phyloP scores from a whole-genome alignment of 2,888 invertebrate species.

The Dryadula phaetusa region DNA sequence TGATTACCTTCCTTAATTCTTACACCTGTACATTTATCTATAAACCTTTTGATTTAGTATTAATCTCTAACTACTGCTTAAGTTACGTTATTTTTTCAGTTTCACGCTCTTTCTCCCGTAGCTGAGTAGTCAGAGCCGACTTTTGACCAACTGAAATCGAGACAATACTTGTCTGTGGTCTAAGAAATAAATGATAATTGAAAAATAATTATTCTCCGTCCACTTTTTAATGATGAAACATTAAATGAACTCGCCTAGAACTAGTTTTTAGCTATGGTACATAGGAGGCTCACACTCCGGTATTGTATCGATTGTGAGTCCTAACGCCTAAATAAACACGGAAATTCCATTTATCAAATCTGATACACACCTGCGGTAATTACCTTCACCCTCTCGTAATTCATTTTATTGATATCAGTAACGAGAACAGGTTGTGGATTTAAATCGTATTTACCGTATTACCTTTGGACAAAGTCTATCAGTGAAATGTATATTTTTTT shows the following conservation, averaged over 20 bases:
- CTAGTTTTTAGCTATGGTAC: not conserved
- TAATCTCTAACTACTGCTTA: no score
- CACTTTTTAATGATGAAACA: no score
- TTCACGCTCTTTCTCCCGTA: no score
- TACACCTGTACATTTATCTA: no score
- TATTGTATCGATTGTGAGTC: slow-evolving; percentile 21
- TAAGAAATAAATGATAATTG: no score
- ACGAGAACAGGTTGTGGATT: slow-evolving; percentile 4
- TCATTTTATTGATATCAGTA: slow-evolving; percentile 12
- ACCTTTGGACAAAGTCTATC: not conserved
- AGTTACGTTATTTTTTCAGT: no score
- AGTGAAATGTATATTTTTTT: not conserved
- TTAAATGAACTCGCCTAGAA: not conserved
- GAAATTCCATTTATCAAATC: slow-evolving; percentile 35
- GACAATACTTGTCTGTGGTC: no score
- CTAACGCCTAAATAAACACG: slow-evolving; percentile 31
- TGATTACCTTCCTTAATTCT: no score
- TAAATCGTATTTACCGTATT: not conserved
- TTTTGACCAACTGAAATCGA: no score
- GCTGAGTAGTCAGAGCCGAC: no score
- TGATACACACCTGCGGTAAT: slow-evolving; percentile 24
- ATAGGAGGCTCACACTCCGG: not conserved
- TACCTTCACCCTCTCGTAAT: slow-evolving; percentile 6
- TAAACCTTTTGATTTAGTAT: no score
- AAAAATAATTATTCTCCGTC: no score